These are phyloP conservation scores for Scelioninae gen. 2 DNA, from an alignment of 2,888 invertebrate genomes.

Conservation along the genomic window DNA sequence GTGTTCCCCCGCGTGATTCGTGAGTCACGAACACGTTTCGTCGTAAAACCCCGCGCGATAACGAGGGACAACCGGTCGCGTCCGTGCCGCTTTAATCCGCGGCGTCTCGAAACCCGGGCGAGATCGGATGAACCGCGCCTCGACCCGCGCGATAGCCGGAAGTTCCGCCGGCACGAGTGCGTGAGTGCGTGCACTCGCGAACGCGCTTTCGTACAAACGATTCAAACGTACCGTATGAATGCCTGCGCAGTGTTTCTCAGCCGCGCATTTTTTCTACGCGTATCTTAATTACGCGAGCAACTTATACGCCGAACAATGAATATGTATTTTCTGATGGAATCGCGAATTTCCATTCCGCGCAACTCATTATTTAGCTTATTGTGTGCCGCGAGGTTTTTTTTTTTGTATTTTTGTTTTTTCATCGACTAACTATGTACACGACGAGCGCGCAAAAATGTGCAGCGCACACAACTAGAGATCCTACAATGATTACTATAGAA, in stretches of 20 bases:
- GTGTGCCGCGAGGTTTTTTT: constrained; percentile 54
- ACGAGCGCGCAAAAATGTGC: constrained; percentile 41
- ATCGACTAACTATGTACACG: constrained; percentile 56
- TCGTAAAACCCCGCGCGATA: constrained; percentile 52
- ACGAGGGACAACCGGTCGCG: constrained; percentile 59
- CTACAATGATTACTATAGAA: constrained; percentile 65
- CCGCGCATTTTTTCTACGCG: constrained; percentile 50
- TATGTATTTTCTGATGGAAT: constrained; percentile 58
- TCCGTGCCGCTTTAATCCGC: constrained; percentile 58
- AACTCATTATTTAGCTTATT: constrained; percentile 58
- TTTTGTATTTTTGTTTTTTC: constrained; percentile 54
- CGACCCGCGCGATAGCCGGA: constrained; percentile 57
- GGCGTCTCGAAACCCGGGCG: constrained; percentile 37
- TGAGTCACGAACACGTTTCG: constrained; percentile 39
- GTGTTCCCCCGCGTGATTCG: no score
- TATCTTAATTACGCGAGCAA: constrained; percentile 59
- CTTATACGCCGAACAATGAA: constrained; percentile 48
- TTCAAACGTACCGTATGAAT: constrained; percentile 40
- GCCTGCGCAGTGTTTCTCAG: constrained; percentile 52
- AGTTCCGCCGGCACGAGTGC: constrained; percentile 57
- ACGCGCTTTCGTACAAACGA: constrained; percentile 49
- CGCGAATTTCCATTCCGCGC: constrained; percentile 44
- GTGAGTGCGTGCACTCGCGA: constrained; percentile 57
- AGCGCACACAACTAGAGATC: constrained; percentile 63
- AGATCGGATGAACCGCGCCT: constrained; percentile 50